These are phyloP conservation scores for Oasisia sp. DNA, from an alignment of 2,888 invertebrate species.

Conservation along the genomic window DNA sequence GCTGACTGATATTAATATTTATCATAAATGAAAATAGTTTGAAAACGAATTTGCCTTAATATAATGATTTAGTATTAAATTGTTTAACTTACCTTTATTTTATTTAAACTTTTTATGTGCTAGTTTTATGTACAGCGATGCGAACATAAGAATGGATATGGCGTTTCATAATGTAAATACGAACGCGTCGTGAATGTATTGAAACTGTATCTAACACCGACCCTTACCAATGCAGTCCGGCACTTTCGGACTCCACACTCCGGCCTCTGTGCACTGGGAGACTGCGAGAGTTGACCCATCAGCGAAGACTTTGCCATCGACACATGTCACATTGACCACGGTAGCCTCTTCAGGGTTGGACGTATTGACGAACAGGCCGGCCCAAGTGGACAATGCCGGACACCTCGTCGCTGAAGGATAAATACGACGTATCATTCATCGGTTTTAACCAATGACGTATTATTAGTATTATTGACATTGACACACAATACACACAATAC, in stretches of 20 bases:
- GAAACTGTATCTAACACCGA: neutral
- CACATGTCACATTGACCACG: neutral
- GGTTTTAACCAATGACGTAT: neutral
- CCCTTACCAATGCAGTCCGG: neutral
- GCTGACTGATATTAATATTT: too few relatives aligned
- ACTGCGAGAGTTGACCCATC: neutral
- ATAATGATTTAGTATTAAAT: too few relatives aligned
- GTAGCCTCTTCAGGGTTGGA: neutral
- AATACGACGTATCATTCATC: neutral
- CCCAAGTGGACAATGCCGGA: neutral
- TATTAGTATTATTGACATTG: neutral
- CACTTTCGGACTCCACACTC: neutral
- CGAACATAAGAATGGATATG: too few relatives aligned
- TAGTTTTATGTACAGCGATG: too few relatives aligned
- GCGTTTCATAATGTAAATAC: neutral
- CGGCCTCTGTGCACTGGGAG: neutral
- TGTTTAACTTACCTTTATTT: too few relatives aligned
- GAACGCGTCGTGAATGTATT: neutral
- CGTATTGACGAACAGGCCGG: neutral
- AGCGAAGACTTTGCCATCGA: neutral
- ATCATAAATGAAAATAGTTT: too few relatives aligned
- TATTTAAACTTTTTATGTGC: too few relatives aligned
- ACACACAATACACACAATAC: neutral
- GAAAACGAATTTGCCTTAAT: too few relatives aligned
- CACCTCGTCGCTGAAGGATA: neutral